Percentiles rank a stretch among this genome's conserved stretches.
Evolutionary conservation across 2,888 invertebrate species (phyloP).

Genomic region (Uloborus plumipes): DNA sequence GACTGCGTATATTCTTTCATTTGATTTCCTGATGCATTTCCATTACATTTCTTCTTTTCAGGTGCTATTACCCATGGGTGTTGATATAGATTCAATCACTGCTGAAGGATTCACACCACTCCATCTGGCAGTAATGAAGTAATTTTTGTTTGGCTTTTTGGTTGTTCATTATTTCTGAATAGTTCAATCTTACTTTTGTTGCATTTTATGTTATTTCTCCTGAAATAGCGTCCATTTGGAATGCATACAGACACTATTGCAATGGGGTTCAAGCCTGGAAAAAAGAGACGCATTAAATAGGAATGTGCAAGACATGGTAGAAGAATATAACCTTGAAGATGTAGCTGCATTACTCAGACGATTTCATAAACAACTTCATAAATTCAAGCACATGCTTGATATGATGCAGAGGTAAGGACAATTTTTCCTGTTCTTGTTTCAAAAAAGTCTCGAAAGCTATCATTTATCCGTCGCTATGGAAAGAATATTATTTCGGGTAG

Average conservation of each 20-base stretch:
- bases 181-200: background rate
- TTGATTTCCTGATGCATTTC: too few relatives aligned
- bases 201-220: background rate
- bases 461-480: too few relatives aligned
- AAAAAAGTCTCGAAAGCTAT: too few relatives aligned
- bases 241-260: constrained; percentile 59
- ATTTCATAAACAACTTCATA: constrained; percentile 61
- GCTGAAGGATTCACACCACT: constrained; percentile 65
- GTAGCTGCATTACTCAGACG: constrained; percentile 47
- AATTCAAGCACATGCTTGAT: constrained; percentile 53
- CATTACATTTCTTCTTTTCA: constrained; percentile 1
- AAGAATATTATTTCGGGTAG: too few relatives aligned
- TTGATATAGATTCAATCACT: constrained; percentile 61
- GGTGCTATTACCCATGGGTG: constrained; percentile 64
- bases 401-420: constrained; percentile 38
- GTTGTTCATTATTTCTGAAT: background rate
- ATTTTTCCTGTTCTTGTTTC: background rate
- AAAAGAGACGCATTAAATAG: constrained; percentile 61
- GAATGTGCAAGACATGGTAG: constrained; percentile 64
- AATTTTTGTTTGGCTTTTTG: constrained; percentile 1
- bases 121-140: constrained; percentile 66
- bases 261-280: constrained; percentile 63
- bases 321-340: constrained; percentile 64
- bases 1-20: too few relatives aligned
- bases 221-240: constrained; percentile 52